These are phyloP conservation scores for Mermis nigrescens DNA, from an alignment of 2,888 invertebrate species.

Conservation along the genomic window DNA sequence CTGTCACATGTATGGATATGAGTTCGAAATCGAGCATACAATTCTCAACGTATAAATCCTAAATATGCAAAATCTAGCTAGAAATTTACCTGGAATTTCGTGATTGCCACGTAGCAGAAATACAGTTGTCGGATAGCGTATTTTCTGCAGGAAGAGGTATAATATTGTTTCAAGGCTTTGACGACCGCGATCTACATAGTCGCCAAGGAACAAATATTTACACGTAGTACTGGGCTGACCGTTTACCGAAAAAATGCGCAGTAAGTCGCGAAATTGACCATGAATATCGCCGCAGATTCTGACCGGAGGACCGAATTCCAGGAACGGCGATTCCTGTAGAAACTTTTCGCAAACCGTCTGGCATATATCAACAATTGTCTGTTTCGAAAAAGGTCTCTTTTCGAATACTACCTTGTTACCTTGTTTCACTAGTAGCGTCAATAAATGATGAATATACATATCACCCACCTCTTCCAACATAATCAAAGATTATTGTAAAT, in stretches of 20 bases:
- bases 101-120: slow-evolving; percentile 24
- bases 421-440: too few relatives aligned
- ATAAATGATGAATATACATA: too few relatives aligned
- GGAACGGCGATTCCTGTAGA: neutral
- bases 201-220: slow-evolving; percentile 16
- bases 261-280: neutral
- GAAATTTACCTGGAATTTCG: slow-evolving; percentile 18
- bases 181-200: slow-evolving; percentile 26
- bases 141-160: slow-evolving; percentile 21
- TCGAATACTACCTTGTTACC: neutral
- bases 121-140: slow-evolving; percentile 22
- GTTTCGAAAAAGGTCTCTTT: neutral
- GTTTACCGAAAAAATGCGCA: neutral
- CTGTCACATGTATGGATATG: too few relatives aligned
- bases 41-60: too few relatives aligned
- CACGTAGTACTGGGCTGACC: neutral
- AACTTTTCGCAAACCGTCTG: neutral
- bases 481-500: too few relatives aligned
- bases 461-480: too few relatives aligned
- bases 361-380: neutral
- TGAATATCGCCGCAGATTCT: neutral
- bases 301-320: neutral
- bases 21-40: too few relatives aligned
- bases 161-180: slow-evolving; percentile 17
- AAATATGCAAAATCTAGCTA: too few relatives aligned